Evolutionary conservation across 2,113 vertebrate species (phyloP), one percentile per base, ranked within the genome.

Genomic region (Anarrhichthys ocellatus): DNA sequence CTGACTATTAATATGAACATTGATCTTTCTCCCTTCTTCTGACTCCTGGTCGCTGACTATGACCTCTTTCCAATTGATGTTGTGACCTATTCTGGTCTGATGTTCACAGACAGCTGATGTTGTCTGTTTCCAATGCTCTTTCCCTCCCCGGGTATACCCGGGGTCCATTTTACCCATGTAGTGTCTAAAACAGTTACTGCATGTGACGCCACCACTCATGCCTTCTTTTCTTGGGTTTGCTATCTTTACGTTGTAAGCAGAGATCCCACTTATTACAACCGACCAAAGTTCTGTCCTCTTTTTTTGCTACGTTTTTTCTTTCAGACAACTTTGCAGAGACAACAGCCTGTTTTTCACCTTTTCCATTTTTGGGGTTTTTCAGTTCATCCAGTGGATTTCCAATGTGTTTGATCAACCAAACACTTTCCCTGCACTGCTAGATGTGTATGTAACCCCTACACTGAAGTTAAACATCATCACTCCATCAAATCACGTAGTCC

Each of bases 381-480:
- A 66, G 13, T 85, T 67, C 64, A 76, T 82, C 59, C 61, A 4
- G 61, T 62, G 32, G 29, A 34, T 76, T 86, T 81, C 61, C 48
- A 79, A 46, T 54, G 20, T 79, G 81, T 88, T 87, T 89, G 84
- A 81, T 86, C 44, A 83, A 70, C 66, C 76, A 20, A 46, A 67
- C 18, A 27, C 77, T 78, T 66, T 81, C 66, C 80, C 46, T 66
- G 9, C 15, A 9, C 73, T 73, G 86, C 56, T 65, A 50, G 73
- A 76, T 52, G 44, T 76, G 78, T 56, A 13, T 73, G 61, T 56
- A 66, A 76, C 78, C 75, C 72, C 32, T 75, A 71, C 40, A 64
- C 62, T 69, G 71, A 84, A 87, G 84, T 90, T 82, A 82, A 92
- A 86, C 84, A 87, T 87, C 85, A 68, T 81, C 73, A 62, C 80